These are phyloP conservation scores for Netelia inedita DNA, from an alignment of 2,888 invertebrate genomes.

Conservation along the genomic window DNA sequence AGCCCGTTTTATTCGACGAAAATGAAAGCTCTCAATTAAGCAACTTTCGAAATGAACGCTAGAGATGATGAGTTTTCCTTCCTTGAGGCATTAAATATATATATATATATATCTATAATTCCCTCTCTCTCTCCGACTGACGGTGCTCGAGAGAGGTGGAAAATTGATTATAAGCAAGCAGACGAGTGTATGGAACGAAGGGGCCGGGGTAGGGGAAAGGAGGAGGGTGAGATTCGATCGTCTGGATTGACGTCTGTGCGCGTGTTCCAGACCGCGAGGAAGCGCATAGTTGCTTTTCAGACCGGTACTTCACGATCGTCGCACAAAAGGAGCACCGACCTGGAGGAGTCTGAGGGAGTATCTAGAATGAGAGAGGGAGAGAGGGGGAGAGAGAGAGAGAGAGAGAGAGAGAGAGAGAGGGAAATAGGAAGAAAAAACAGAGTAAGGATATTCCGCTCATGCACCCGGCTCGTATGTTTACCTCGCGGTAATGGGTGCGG, in stretches of 20 bases:
- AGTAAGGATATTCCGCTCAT: slow-evolving; percentile 74
- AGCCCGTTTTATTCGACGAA: slow-evolving; percentile 13
- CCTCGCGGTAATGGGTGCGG: slow-evolving; percentile 66
- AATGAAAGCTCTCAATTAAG: slow-evolving; percentile 63
- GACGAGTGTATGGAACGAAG: background rate
- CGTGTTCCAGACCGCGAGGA: background rate
- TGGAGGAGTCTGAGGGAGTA: no score
- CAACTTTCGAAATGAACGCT: slow-evolving; percentile 59
- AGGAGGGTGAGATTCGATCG: slow-evolving; percentile 14
- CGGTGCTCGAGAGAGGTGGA: background rate
- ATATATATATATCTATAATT: background rate
- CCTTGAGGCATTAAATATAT: slow-evolving; percentile 32
- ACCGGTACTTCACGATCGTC: background rate
- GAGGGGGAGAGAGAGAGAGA: slow-evolving; percentile 55
- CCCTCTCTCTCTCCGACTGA: background rate
- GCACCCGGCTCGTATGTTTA: slow-evolving; percentile 77
- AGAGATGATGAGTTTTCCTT: slow-evolving; percentile 65
- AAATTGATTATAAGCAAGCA: slow-evolving; percentile 35
- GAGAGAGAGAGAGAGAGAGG: slow-evolving; percentile 65
- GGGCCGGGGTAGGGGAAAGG: background rate
- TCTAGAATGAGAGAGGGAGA: slow-evolving; percentile 37
- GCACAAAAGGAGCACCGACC: background rate
- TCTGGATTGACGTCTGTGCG: slow-evolving; percentile 20
- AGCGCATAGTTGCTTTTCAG: slow-evolving; percentile 20
- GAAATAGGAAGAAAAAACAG: slow-evolving; percentile 71